A percentile compares a stretch with the other conserved stretches of the same genome.
phyloP scores from a whole-genome alignment of 2,797 vertebrate genomes.

The Sebastes itinus region DNA sequence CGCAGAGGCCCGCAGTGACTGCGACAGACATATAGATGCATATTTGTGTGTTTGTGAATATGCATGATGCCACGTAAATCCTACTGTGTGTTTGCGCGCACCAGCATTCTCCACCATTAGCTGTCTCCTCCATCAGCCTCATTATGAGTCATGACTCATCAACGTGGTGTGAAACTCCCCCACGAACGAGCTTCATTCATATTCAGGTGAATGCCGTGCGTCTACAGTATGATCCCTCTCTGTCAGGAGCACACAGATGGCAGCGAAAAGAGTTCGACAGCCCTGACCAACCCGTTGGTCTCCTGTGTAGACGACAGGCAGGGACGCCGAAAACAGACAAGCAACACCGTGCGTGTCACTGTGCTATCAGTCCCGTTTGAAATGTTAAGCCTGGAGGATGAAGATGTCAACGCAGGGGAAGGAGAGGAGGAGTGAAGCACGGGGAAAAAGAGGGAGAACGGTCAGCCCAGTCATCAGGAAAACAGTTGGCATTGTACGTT shows the following conservation, averaged over 20 bases:
- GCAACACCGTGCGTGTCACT: slow-evolving; percentile 13
- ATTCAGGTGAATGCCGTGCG: slow-evolving; percentile 47
- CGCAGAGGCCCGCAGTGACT: slow-evolving; percentile 54
- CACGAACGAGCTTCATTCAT: slow-evolving; percentile 53
- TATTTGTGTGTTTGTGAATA: slow-evolving; percentile 39
- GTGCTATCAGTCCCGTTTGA: slow-evolving; percentile 51
- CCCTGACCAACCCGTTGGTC: slow-evolving; percentile 49
- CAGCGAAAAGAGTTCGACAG: slow-evolving; percentile 40
- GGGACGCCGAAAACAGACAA: slow-evolving; percentile 44
- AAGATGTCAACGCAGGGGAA: slow-evolving; percentile 21
- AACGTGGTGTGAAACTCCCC: slow-evolving; percentile 34
- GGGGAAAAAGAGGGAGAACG: no score
- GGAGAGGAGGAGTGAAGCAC: background rate
- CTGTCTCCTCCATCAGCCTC: slow-evolving; percentile 53
- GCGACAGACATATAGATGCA: slow-evolving; percentile 34
- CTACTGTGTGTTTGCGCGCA: background rate
- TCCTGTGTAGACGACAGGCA: slow-evolving; percentile 33
- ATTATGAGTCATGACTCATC: slow-evolving; percentile 69
- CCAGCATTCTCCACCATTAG: slow-evolving; percentile 30
- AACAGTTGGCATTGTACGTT: background rate
- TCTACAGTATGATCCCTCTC: slow-evolving; percentile 30
- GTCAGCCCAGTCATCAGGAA: no score
- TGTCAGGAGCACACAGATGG: slow-evolving; percentile 40
- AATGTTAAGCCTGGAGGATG: slow-evolving; percentile 47
- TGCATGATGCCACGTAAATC: slow-evolving; percentile 14